Evolutionary conservation across 2,888 invertebrate genomes (phyloP), one percentile per base, ranked within the genome.

Genomic region (Sarcophaga variegata): DNA sequence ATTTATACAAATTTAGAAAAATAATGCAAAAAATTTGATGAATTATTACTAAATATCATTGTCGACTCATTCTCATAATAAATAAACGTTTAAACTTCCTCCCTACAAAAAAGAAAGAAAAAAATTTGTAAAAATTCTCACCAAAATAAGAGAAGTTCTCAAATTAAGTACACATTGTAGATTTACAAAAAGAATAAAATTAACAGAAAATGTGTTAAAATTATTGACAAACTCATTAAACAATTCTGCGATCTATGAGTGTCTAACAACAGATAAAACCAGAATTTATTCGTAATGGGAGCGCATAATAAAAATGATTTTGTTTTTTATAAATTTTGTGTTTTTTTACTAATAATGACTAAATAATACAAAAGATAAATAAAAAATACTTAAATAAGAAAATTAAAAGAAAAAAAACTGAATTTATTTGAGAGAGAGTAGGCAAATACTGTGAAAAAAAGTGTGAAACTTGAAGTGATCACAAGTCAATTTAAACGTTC

Each of bases 171-270:
- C 59, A 17, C 2, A 14, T 59, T 59, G 22, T 5, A 45, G 76
- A 37, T 69, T 49, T 12, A 20, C 20, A 27, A 77, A 71, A 69
- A 10, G 37, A 69, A 64, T 22, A 45, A 69, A 4, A 17, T 22
- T 20, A 75, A 45, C 54, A 54, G 63, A 54, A 54, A 54, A 54
- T 54, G 54, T 54, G 54, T 17, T 54, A 54, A 54, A 81, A 78
- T 66, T 66, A 66, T 47, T 66, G 20, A 74, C 37, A 83, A 78
- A 78, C 27, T 64, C 25, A 76, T 80, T 84, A 84, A 80, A 37
- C 8, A 37, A 70, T 75, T 64, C 60, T 4, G 45, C 37, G 60
- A 83, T 20, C 37, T 76, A 10, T 77, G 66, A 60, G 77, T 75
- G 25, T 37, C 10, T 37, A 37, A 17, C 22, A 12, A 62, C 69